Conservation (phyloP, 2,888 invertebrate species). For the Carcina quercana region DNA sequence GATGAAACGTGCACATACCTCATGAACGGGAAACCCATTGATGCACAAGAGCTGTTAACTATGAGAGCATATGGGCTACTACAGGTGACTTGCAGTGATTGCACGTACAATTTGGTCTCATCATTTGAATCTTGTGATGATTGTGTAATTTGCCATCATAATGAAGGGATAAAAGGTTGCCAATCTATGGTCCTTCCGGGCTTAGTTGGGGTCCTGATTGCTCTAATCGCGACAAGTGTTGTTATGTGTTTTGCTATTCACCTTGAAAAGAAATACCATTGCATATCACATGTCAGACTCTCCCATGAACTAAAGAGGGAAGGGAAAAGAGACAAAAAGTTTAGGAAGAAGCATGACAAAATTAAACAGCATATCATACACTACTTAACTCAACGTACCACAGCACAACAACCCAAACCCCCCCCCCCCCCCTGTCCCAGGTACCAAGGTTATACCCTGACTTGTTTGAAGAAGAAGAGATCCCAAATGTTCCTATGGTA, state of each 20-base stretch:
- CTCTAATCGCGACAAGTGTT: background rate
- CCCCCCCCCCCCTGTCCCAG: no score
- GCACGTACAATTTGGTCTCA: background rate
- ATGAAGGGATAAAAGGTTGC: background rate
- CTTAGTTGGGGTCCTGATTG: background rate
- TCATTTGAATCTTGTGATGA: background rate
- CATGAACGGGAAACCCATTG: background rate
- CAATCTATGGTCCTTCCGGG: background rate
- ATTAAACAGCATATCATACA: background rate
- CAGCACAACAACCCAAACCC: no score
- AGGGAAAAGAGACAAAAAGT: background rate
- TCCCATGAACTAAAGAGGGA: background rate
- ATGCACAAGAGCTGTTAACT: background rate
- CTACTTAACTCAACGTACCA: no score
- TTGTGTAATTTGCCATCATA: background rate
- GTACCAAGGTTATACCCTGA: no score
- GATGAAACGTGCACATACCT: background rate
- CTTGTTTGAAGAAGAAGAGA: no score
- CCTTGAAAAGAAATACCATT: background rate
- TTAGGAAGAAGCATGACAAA: background rate
- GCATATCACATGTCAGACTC: background rate
- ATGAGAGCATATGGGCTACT: background rate
- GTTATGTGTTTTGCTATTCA: background rate
- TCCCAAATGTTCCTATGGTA: no score
- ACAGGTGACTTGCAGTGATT: background rate